A percentile compares a stretch with the other conserved stretches of the same genome.
Evolutionary conservation across 2,113 vertebrate genomes (phyloP).

Genomic region (Podiceps cristatus): DNA sequence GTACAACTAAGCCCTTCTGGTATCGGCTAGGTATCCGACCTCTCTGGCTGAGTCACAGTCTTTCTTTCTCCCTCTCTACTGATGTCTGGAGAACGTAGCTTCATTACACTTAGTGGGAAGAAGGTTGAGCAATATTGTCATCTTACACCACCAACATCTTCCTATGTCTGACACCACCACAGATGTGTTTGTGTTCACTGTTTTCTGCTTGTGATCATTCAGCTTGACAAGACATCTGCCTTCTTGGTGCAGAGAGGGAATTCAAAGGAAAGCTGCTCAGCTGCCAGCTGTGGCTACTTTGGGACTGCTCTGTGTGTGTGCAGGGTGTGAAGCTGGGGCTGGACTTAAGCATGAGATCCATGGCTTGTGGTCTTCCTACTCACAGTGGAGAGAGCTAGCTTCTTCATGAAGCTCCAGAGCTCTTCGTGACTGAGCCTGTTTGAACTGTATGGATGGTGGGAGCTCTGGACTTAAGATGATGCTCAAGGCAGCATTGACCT

Average conservation of each 20-base stretch:
- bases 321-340: not conserved
- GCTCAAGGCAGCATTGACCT: not conserved
- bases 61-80: not conserved
- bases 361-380: not conserved
- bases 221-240: constrained; percentile 35
- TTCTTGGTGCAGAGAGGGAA: not conserved
- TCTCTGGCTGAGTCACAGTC: not conserved
- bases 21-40: not conserved
- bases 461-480: not conserved
- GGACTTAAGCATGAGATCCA: not conserved
- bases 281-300: constrained; percentile 19
- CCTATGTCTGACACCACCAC: not conserved
- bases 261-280: not conserved
- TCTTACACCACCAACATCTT: not conserved
- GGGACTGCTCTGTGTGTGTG: not conserved
- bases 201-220: not conserved
- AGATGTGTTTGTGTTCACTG: constrained; percentile 41
- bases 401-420: not conserved
- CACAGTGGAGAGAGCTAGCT: not conserved
- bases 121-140: not conserved
- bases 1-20: not conserved
- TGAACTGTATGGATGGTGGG: not conserved
- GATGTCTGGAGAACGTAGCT: not conserved
- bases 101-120: not conserved
- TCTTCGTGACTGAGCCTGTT: not conserved